Evolutionary conservation across 2,888 invertebrate genomes (phyloP), one percentile per base, ranked within the genome.

Genomic region (Panzeria rudis): DNA sequence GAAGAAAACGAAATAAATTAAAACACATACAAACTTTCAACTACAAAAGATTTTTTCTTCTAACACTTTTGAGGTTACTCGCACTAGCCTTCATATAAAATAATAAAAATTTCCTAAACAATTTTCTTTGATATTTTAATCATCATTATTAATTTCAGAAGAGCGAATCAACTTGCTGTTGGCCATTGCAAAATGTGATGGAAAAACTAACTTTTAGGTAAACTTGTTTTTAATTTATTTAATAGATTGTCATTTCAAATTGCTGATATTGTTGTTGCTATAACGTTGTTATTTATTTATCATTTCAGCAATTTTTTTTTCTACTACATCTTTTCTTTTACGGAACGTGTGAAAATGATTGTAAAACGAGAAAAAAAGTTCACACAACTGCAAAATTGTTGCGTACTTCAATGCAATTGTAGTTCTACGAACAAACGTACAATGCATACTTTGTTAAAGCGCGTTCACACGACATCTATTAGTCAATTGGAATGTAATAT

Each of bases 341-440:
- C 71, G 61, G 84, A 84, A 84, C 84, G 84, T 84, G 84, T 84
- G 84, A 84, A 84, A 84, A 81, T 81, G 73, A 62, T 72, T 73
- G 80, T 81, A 77, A 47, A 73, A 52, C 8, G 44, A 47, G 56
- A 13, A 47, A 50, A 62, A 66, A 76, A 66, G 23, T 23, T 29
- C 66, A 68, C 35, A 77, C 69, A 69, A 78, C 69, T 69, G 79
- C 52, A 44, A 79, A 71, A 79, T 79, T 64, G 71, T 71, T 79
- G 79, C 71, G 62, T 71, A 71, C 71, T 79, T 52, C 44, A 54
- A 41, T 32, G 62, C 50, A 29, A 62, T 75, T 69, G 68, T 25
- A 61, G 50, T 81, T 81, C 68, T 69, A 20, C 59, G 56, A 50
- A 38, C 52, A 61, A 69, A 62, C 41, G 29, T 32, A 23, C 32